Percentiles rank a stretch among this genome's conserved stretches.
These are phyloP conservation scores for Hemicrepidius hirtus DNA, from an alignment of 2,888 invertebrate species.

Conservation along the genomic window DNA sequence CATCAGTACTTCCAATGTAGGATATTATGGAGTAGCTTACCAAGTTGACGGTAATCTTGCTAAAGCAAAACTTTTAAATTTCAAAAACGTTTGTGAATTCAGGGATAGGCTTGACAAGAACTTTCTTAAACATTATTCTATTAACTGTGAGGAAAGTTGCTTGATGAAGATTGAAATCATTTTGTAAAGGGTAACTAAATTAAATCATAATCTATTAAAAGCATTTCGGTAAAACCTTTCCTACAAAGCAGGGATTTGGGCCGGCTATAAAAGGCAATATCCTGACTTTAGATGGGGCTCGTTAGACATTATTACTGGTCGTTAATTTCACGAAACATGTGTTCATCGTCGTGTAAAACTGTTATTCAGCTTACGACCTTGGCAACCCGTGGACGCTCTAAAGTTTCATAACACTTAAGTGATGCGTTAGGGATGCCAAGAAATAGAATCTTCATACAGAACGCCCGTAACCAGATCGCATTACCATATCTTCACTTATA, in stretches of 20 bases:
- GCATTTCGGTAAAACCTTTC: conserved; percentile 19
- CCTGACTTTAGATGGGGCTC: conserved; percentile 51
- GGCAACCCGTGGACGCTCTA: conserved; percentile 48
- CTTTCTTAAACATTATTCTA: conserved; percentile 16
- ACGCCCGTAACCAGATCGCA: background rate
- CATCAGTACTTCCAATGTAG: too few relatives aligned
- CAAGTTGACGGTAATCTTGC: background rate
- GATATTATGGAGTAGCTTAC: background rate
- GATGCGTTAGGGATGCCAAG: conserved; percentile 24
- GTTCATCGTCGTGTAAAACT: conserved; percentile 58
- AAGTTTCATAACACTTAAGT: conserved; percentile 43
- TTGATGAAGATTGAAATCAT: conserved; percentile 34
- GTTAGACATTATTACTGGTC: conserved; percentile 57
- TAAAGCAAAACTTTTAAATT: background rate
- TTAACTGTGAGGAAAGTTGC: background rate
- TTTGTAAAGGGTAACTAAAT: conserved; percentile 25
- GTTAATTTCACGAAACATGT: conserved; percentile 60
- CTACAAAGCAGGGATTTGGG: conserved; percentile 17
- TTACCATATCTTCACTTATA: conserved; percentile 14
- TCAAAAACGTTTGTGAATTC: background rate
- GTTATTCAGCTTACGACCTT: conserved; percentile 51
- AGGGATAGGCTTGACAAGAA: conserved; percentile 4
- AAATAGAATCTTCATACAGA: conserved; percentile 5
- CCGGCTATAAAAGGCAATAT: conserved; percentile 50
- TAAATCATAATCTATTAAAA: conserved; percentile 37